Percentiles rank a stretch among this genome's conserved stretches.
These are phyloP conservation scores for Platyura marginata DNA, from an alignment of 1,140 invertebrate genomes.

Conservation along the genomic window DNA sequence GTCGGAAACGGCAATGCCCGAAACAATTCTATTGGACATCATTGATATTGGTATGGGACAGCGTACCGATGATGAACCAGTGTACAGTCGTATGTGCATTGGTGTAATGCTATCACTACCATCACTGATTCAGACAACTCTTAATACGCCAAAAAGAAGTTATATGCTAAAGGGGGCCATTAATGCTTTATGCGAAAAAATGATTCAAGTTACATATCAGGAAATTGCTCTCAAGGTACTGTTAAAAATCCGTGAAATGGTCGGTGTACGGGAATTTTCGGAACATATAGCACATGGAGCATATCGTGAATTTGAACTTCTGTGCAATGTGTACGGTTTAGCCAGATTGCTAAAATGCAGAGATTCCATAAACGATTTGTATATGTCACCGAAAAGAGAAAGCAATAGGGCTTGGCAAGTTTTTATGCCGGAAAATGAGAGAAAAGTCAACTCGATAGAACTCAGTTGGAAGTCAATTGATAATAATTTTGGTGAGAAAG, in stretches of 20 bases:
- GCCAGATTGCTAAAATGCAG: constrained; percentile 14
- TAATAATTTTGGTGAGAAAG: constrained; percentile 5
- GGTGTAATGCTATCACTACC: constrained; percentile 47
- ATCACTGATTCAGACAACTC: constrained; percentile 32
- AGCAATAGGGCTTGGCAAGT: constrained; percentile 11
- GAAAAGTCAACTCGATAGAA: neutral
- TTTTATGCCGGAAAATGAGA: neutral
- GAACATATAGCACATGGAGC: constrained; percentile 29
- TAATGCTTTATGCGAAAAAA: constrained; percentile 37
- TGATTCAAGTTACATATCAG: constrained; percentile 43
- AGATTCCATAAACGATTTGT: constrained; percentile 6
- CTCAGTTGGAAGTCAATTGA: neutral
- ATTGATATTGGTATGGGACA: constrained; percentile 41
- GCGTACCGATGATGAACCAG: constrained; percentile 30
- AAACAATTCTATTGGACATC: constrained; percentile 36
- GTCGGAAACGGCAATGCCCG: constrained; percentile 34
- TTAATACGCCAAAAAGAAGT: constrained; percentile 23
- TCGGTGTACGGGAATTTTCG: constrained; percentile 43
- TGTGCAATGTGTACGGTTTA: constrained; percentile 43
- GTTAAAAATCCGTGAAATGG: constrained; percentile 39
- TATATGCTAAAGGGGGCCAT: constrained; percentile 28
- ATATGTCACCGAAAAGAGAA: neutral
- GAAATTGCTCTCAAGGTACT: constrained; percentile 46
- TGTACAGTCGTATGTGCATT: constrained; percentile 38
- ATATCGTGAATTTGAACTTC: constrained; percentile 41